Evolutionary conservation across 1,140 invertebrate species (phyloP).

Genomic region (Ganaspis sp.): DNA sequence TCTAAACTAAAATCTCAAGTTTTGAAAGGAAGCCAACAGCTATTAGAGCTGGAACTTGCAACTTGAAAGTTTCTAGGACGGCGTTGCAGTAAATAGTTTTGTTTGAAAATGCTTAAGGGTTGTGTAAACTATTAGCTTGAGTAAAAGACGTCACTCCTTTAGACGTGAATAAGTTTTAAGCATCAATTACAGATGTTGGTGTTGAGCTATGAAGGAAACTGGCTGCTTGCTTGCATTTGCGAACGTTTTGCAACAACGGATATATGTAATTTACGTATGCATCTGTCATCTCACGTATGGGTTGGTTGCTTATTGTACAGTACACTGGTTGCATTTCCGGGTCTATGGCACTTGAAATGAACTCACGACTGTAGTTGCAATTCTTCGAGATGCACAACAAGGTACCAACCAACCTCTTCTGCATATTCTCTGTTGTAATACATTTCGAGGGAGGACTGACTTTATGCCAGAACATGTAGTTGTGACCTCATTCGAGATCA

Average conservation of each 20-base stretch:
- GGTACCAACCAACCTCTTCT: not conserved
- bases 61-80: not conserved
- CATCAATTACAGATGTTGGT: not conserved
- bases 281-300: constrained; percentile 28
- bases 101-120: constrained; percentile 10
- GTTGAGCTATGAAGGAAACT: not conserved
- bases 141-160: not conserved
- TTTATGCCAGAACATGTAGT: constrained; percentile 11
- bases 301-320: constrained; percentile 24
- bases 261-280: constrained; percentile 25
- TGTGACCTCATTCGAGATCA: constrained; percentile 17
- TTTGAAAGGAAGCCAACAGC: constrained; percentile 8
- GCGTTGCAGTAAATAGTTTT: constrained; percentile 14
- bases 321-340: constrained; percentile 26
- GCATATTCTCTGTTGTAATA: constrained; percentile 21
- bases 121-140: constrained; percentile 10
- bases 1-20: constrained; percentile 14
- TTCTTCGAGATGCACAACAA: constrained; percentile 30
- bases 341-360: constrained; percentile 13
- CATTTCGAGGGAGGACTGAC: constrained; percentile 27
- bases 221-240: not conserved
- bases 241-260: constrained; percentile 21
- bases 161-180: not conserved
- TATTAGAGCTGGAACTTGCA: not conserved
- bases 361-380: constrained; percentile 24